phyloP scores from a whole-genome alignment of 2,797 vertebrate genomes.

The Loriculus beryllinus region DNA sequence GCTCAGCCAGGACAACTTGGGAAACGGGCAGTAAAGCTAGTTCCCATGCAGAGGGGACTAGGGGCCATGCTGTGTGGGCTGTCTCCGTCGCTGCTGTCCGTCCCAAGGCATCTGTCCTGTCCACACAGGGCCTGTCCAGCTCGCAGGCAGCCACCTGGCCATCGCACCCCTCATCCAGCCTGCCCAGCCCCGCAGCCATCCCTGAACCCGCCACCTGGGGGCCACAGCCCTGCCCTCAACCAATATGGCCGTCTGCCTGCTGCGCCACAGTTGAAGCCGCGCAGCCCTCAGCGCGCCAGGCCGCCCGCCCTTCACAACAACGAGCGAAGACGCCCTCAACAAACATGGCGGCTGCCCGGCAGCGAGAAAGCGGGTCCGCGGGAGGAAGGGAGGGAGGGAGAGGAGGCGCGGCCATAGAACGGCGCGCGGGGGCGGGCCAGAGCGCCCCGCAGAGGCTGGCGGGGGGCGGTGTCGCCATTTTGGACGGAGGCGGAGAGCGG shows the following conservation, averaged over 20 bases:
- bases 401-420: not conserved
- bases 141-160: accelerated
- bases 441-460: conserved; percentile 30
- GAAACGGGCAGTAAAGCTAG: not conserved
- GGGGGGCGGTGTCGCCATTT: conserved; percentile 36
- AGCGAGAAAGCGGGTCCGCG: not conserved
- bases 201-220: accelerated
- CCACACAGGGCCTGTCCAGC: not conserved
- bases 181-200: accelerated
- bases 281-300: too few relatives aligned
- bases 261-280: not conserved
- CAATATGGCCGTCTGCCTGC: not conserved
- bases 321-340: not conserved
- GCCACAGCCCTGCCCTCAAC: not conserved
- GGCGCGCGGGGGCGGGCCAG: not conserved
- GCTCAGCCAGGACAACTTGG: accelerated
- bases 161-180: accelerated
- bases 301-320: not conserved
- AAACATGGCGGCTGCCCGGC: not conserved
- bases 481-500: conserved; percentile 38
- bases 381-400: too few relatives aligned
- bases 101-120: not conserved
- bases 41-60: accelerated
- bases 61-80: accelerated
- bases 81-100: not conserved